phyloP scores from a whole-genome alignment of 30 jellyfish, hydroid and myxozoan species.

The Aurelia sp. region DNA sequence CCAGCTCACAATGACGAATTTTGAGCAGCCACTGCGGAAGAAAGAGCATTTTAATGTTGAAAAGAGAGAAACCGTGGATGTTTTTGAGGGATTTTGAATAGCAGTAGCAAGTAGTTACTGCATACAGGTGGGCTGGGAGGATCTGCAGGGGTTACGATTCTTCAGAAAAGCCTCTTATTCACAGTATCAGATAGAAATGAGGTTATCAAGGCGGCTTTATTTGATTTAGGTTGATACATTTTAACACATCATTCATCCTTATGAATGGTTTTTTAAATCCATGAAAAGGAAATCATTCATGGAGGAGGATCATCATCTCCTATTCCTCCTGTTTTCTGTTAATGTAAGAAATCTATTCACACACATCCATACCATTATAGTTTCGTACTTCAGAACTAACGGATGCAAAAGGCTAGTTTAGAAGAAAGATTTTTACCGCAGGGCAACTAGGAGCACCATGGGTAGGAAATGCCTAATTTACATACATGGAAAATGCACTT shows the following conservation, averaged over 20 bases:
- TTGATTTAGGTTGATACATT: slow-evolving; percentile 2
- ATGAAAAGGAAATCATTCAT: slow-evolving; percentile 23
- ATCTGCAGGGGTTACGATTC: slow-evolving; percentile 29
- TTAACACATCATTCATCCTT: slow-evolving; percentile 9
- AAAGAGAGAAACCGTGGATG: slow-evolving; percentile 8
- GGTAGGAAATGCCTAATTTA: too few species aligned
- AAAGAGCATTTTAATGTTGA: slow-evolving; percentile 6
- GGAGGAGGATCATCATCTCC: slow-evolving; percentile 33
- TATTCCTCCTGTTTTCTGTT: not conserved
- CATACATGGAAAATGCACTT: too few species aligned
- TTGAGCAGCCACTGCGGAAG: slow-evolving; percentile 5
- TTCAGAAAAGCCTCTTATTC: slow-evolving; percentile 3
- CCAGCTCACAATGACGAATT: too few species aligned
- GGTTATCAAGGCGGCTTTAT: not conserved
- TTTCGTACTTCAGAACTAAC: too few species aligned
- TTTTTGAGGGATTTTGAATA: not conserved
- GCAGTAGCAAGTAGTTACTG: slow-evolving; percentile 36
- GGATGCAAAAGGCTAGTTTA: too few species aligned
- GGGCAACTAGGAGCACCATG: too few species aligned
- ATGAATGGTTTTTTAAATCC: slow-evolving; percentile 16
- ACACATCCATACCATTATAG: too few species aligned
- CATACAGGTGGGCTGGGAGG: slow-evolving; percentile 45
- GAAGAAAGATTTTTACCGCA: too few species aligned
- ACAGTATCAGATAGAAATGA: slow-evolving; percentile 34
- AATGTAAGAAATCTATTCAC: too few species aligned